Percentiles rank a stretch among this genome's conserved stretches.
These are phyloP conservation scores for Ormia ochracea DNA, from an alignment of 2,888 invertebrate species.

Conservation along the genomic window DNA sequence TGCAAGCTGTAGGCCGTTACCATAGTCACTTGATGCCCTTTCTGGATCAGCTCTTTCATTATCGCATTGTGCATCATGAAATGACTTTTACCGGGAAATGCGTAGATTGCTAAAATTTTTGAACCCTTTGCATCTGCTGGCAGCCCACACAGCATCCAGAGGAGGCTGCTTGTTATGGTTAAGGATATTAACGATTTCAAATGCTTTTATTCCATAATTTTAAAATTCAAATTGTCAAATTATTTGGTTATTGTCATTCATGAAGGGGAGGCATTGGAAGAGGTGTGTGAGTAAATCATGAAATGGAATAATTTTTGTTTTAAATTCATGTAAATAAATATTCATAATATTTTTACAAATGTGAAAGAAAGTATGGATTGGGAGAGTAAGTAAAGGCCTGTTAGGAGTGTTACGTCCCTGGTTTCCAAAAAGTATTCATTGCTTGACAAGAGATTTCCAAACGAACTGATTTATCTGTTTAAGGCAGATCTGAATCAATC, in stretches of 20 bases:
- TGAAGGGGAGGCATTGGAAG: neutral
- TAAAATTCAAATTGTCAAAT: neutral
- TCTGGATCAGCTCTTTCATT: conserved; percentile 75
- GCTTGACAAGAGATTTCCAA: too few species aligned
- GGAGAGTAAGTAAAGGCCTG: too few species aligned
- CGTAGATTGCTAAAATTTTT: conserved; percentile 77
- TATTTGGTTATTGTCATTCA: neutral
- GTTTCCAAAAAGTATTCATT: too few species aligned
- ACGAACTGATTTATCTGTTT: too few species aligned
- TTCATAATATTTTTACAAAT: too few species aligned
- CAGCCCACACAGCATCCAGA: conserved; percentile 12
- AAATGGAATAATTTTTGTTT: too few species aligned
- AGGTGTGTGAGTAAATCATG: too few species aligned
- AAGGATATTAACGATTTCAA: conserved; percentile 13
- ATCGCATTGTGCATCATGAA: conserved; percentile 77
- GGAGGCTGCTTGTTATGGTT: neutral
- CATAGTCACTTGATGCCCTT: conserved; percentile 77
- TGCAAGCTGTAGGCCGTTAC: conserved; percentile 70
- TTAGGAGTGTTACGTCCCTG: too few species aligned
- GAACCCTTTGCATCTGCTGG: conserved; percentile 63
- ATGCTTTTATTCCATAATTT: conserved; percentile 2
- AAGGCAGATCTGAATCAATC: too few species aligned
- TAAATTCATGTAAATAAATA: too few species aligned
- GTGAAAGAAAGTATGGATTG: too few species aligned
- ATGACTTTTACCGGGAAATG: conserved; percentile 78